Percentiles rank a stretch among this genome's conserved stretches.
phyloP scores from a whole-genome alignment of 2,888 invertebrate genomes.

The Plusia festucae region DNA sequence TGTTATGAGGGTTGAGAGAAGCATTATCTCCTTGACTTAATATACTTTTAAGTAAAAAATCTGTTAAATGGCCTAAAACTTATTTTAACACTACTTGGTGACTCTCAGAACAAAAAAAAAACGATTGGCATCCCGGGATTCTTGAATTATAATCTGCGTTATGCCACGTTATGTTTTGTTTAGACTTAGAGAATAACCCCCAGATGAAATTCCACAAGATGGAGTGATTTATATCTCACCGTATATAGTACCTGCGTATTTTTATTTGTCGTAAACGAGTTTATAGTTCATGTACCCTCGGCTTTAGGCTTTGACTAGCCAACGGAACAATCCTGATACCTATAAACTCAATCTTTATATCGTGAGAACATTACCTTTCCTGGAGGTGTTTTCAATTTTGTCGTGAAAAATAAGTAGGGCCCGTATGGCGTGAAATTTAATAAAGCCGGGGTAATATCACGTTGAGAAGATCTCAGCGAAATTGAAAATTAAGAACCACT shows the following conservation, averaged over 20 bases:
- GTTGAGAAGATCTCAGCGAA: slow-evolving; percentile 71
- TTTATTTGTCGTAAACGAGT: slow-evolving; percentile 86
- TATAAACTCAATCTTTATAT: slow-evolving; percentile 84
- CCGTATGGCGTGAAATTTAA: slow-evolving; percentile 76
- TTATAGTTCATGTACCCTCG: slow-evolving; percentile 82
- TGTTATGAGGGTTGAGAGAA: too few relatives aligned
- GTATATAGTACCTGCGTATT: slow-evolving; percentile 74
- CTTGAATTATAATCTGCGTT: too few relatives aligned
- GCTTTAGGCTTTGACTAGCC: slow-evolving; percentile 70
- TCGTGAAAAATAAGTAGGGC: slow-evolving; percentile 77
- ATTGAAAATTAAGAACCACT: slow-evolving; percentile 81
- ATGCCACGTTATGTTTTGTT: too few relatives aligned
- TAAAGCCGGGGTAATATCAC: slow-evolving; percentile 76
- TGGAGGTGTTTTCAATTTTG: slow-evolving; percentile 82
- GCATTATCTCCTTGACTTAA: too few relatives aligned
- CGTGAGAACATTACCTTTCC: slow-evolving; percentile 77
- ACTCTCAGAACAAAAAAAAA: too few relatives aligned
- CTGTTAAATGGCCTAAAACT: too few relatives aligned
- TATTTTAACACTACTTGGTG: too few relatives aligned
- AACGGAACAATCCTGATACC: slow-evolving; percentile 73
- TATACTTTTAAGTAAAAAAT: too few relatives aligned
- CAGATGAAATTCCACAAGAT: slow-evolving; percentile 71
- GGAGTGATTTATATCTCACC: slow-evolving; percentile 82
- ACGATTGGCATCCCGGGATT: too few relatives aligned
- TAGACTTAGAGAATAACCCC: too few relatives aligned